Evolutionary conservation across 1,140 invertebrate genomes (phyloP), one percentile per base, ranked within the genome.

Genomic region (Bilobella aurantiaca): DNA sequence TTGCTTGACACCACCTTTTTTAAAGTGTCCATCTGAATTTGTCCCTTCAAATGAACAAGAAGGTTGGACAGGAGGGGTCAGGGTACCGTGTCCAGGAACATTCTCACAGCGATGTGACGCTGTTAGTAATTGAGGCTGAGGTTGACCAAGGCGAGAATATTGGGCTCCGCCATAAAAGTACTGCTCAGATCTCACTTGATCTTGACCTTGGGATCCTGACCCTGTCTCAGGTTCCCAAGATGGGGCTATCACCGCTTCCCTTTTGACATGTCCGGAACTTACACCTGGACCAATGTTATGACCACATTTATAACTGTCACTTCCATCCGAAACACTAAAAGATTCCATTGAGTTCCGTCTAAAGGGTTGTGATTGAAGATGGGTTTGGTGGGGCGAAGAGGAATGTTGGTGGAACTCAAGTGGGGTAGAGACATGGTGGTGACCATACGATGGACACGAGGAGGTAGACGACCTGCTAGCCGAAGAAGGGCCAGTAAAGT

Each of bases 311-410:
- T 68, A 69, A 30, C 53, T 27, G 23, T 53, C 47, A 25, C 64
- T 66, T 63, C 68, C 66, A 21, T 62, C 57, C 57, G 67, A 65
- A 2, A 66, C 57, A 66, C 71, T 72, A 49, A 59, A 72, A n/a
- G 71, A 72, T 47, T 72, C 71, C 5, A 72, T 69, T 29, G 71
- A 72, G 57, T 72, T 72, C 62, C 71, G 58, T 47, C 71, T 28
- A 56, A 65, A 64, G 14, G 64, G 64, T 29, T 57, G 42, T 30
- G 14, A 5, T 23, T 53, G 49, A 8, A 12, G 12, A 28, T 62
- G 68, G 25, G 42, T n/a, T 31, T 64, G 57, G 8, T 62, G 58
- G 23, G n/a, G n/a, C n/a, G n/a, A n/a, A n/a, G n/a, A n/a, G n/a
- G n/a, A n/a, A n/a, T 66, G 57, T 14, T 66, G 53, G 18, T 63